Percentiles rank a stretch among this genome's conserved stretches.
These are phyloP conservation scores for Hylaeus volcanicus DNA, from an alignment of 1,140 invertebrate genomes.

Conservation along the genomic window DNA sequence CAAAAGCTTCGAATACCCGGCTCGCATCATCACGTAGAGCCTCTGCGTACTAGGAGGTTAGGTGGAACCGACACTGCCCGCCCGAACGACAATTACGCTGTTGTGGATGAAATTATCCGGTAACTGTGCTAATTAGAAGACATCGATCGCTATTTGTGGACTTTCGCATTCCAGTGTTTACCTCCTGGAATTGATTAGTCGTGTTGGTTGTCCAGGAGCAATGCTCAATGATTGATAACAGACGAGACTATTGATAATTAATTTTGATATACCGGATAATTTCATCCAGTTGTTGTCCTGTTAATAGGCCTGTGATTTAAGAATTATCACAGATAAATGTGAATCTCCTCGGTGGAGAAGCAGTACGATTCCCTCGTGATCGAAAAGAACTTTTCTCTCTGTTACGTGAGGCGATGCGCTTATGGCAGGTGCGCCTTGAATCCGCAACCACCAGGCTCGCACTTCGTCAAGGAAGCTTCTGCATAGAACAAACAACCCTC, in stretches of 20 bases:
- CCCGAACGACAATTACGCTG: background rate
- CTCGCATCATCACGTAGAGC: slow-evolving; percentile 65
- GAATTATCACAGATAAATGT: too few relatives aligned
- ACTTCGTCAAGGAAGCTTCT: slow-evolving; percentile 71
- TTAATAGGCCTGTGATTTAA: too few relatives aligned
- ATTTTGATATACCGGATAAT: too few relatives aligned
- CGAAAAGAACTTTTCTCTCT: background rate
- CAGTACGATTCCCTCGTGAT: background rate
- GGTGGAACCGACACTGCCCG: background rate
- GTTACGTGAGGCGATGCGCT: slow-evolving; percentile 5
- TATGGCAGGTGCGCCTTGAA: slow-evolving; percentile 69
- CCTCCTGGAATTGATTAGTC: too few relatives aligned
- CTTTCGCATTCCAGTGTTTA: too few relatives aligned
- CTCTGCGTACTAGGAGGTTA: slow-evolving; percentile 11
- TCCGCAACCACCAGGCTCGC: slow-evolving; percentile 69
- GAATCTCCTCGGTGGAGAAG: too few relatives aligned
- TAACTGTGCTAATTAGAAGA: background rate
- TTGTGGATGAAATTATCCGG: background rate
- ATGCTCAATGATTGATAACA: too few relatives aligned
- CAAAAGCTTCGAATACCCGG: slow-evolving; percentile 78
- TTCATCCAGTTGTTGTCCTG: too few relatives aligned
- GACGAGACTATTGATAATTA: too few relatives aligned
- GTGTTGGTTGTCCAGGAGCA: too few relatives aligned
- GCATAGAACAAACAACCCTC: slow-evolving; percentile 31
- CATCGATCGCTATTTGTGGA: too few relatives aligned